These are phyloP conservation scores for Teleogryllus occipitalis DNA, from an alignment of 1,140 invertebrate species.

Conservation along the genomic window DNA sequence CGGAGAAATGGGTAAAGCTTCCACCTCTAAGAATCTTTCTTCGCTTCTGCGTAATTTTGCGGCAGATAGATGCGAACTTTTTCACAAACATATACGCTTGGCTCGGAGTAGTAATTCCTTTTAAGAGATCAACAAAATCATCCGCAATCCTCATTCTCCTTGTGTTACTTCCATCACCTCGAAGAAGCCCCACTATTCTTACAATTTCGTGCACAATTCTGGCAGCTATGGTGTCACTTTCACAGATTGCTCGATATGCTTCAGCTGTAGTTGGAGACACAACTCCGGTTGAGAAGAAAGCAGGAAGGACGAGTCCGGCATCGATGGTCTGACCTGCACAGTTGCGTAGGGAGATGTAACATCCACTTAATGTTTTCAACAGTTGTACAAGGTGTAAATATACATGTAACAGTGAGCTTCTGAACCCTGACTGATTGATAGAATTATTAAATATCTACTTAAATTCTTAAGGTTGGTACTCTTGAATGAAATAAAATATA, in stretches of 20 bases:
- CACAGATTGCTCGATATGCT: neutral
- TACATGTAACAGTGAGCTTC: too few species aligned
- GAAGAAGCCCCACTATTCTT: neutral
- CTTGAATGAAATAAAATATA: too few species aligned
- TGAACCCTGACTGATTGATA: too few species aligned
- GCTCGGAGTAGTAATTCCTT: neutral
- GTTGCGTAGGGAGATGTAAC: too few species aligned
- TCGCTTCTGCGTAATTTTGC: neutral
- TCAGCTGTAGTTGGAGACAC: neutral
- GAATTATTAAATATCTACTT: too few species aligned
- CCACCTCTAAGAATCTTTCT: neutral
- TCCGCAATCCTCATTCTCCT: neutral
- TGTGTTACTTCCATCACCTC: neutral
- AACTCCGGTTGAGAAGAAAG: neutral
- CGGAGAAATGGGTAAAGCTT: neutral
- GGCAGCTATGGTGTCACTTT: neutral
- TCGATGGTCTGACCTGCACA: too few species aligned
- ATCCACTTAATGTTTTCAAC: too few species aligned
- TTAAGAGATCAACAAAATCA: neutral
- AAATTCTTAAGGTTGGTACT: too few species aligned
- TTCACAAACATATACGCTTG: neutral
- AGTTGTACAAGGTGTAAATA: too few species aligned
- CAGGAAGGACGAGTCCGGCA: neutral
- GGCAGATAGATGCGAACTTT: neutral
- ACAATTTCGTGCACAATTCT: neutral